phyloP scores from a whole-genome alignment of 2,797 vertebrate species.

The Alca torda region DNA sequence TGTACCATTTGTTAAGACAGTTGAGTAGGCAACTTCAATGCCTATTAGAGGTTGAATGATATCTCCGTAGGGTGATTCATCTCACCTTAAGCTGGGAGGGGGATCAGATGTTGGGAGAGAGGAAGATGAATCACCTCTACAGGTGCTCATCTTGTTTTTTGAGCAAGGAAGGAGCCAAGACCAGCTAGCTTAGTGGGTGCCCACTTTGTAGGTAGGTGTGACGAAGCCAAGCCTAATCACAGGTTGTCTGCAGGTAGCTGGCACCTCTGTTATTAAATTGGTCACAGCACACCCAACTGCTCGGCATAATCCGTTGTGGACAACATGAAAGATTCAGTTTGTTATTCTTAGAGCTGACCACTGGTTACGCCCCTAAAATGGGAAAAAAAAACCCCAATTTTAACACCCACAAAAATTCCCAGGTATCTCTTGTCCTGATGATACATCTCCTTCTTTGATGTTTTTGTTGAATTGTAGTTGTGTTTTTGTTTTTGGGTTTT shows the following conservation, averaged over 20 bases:
- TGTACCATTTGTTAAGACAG: background rate
- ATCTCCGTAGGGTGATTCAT: background rate
- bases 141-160: background rate
- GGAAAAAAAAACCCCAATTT: background rate
- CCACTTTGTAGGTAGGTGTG: conserved; percentile 16
- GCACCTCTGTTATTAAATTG: conserved; percentile 51
- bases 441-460: background rate
- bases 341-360: background rate
- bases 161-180: background rate
- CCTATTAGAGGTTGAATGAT: background rate
- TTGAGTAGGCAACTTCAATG: background rate
- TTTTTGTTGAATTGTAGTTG: background rate
- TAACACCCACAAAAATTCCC: background rate
- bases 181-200: background rate
- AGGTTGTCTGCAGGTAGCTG: conserved; percentile 19
- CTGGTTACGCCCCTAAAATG: background rate
- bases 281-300: background rate
- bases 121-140: conserved; percentile 20
- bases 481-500: background rate
- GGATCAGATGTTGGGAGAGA: background rate
- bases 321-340: background rate
- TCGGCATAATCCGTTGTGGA: conserved; percentile 7
- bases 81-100: background rate
- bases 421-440: background rate
- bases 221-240: conserved; percentile 26